Evolutionary conservation across 2,113 vertebrate genomes (phyloP), one percentile per base, ranked within the genome.

Genomic region (Anas platyrhynchos): DNA sequence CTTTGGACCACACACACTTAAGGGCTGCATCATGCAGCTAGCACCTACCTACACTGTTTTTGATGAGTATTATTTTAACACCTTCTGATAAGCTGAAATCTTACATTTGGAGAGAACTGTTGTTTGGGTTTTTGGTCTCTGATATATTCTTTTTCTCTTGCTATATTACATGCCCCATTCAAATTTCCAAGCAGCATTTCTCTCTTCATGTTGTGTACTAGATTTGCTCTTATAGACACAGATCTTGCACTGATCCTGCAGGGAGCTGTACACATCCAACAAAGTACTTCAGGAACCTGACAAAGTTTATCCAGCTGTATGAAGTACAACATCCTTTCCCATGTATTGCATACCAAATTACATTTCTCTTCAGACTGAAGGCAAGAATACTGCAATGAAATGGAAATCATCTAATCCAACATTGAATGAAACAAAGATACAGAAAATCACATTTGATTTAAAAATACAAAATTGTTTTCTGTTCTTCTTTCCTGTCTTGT

Each of bases 51-150:
- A 22, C 3, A n/a, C 7, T 5, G n/a, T 55, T 38, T 76, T 63
- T 32, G 67, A 13, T 10, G 5, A 36, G 2, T 10, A 44, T 67
- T 71, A 81, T 38, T 67, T 72, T 43, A 79, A 54, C 3, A 15
- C 11, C 6, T 72, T 2, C 20, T 56, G 34, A 12, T 25, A 43
- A 74, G 79, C 6, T 36, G 5, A 26, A 34, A 41, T 55, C 36
- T 80, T 54, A 27, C 2, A 50, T 43, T 59, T 52, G 11, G 11
- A 75, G 17, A 27, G 41, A 91, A 27, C 6, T 34, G 10, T 31
- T 67, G 4, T 41, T 68, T 1, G 0, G 0, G 8, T 12, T 80
- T 92, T 67, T 62, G 11, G 32, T 36, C 67, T 50, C 43, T 3
- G 20, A 66, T 7, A 21, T 48, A 58, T 6, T 54, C 29, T 65